Base-by-base conservation (phyloP, 2,797 vertebrate genomes). In the Acanthurus tractus region DNA sequence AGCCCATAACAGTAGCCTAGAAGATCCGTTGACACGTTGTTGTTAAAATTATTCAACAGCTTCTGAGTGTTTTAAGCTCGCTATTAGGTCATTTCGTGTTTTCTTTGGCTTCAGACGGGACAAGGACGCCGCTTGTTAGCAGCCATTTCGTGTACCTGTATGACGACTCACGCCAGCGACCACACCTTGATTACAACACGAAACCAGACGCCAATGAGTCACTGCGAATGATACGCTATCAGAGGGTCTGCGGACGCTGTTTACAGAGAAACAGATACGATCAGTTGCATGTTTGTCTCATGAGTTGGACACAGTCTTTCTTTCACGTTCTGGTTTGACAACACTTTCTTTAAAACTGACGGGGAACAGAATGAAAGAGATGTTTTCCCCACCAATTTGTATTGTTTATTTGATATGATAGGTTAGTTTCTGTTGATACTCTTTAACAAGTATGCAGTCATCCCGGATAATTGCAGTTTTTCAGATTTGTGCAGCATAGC, bases 191-290 rank as follows among this genome's bases (percentile, higher is more conserved):
- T 87, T 61, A 79, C 74, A 20, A 23, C 71, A 70, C 77, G 91
- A 93, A 90, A 92, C 92, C 83, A 86, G 80, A 80, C 86, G 6
- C 18, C 44, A 0, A 25, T 91, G 88, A 92, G 83, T 93, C 93
- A 93, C 62, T 1, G 54, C 15, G 1, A 86, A 13, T n/a, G 1
- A 49, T 2, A 9, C 17, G 3, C 50, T 3, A 29, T 29, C 38
- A 15, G 36, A 20, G 48, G 12, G 53, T 0, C 22, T 18, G 46
- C 7, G 44, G 29, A 36, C 48, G 17, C 54, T 34, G 2, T 9
- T 55, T 14, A 57, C 34, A 15, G 12, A 53, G 8, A 65, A 3
- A 23, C 13, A 44, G 2, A 46, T 11, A 4, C 8, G 4, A 38
- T 44, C 3, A 2, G 13, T 64, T 56, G 4, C 20, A 14, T 4